Evolutionary conservation across 92 coral and sea anemone species (phyloP).

Genomic region (Zoanthus sociatus): DNA sequence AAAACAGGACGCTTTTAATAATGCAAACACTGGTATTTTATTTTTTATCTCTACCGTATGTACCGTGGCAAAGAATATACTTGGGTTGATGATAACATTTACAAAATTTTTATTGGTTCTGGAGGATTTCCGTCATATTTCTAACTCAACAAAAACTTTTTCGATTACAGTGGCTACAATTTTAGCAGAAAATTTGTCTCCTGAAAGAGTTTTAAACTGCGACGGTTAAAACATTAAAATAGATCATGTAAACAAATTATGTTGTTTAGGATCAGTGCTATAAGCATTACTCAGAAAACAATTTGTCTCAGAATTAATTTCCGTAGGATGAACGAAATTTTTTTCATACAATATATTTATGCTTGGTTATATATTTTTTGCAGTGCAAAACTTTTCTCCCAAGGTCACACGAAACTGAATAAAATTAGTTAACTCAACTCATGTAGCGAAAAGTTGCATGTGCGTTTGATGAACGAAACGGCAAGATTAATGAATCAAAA

Average conservation of each 20-base stretch:
- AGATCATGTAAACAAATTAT: slow-evolving; percentile 28
- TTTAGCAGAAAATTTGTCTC: background rate
- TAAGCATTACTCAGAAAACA: background rate
- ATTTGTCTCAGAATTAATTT: background rate
- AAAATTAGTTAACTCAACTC: slow-evolving; percentile 1
- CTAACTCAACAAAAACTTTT: no score
- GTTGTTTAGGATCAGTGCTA: slow-evolving; percentile 7
- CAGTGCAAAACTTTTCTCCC: background rate
- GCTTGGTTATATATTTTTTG: background rate
- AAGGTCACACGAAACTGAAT: background rate
- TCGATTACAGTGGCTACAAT: background rate
- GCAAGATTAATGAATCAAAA: background rate
- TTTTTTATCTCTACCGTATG: background rate
- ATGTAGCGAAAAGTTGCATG: background rate
- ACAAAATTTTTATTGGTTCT: background rate
- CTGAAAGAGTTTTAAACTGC: background rate
- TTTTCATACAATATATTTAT: background rate
- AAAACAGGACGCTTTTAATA: slow-evolving; percentile 29
- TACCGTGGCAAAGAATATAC: background rate
- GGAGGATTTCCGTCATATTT: background rate
- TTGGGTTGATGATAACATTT: background rate
- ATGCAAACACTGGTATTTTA: slow-evolving; percentile 7
- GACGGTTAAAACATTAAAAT: slow-evolving; percentile 16
- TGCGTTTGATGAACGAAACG: background rate
- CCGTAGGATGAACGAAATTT: background rate